Evolutionary conservation across 2,113 vertebrate species (phyloP), one percentile per base, ranked within the genome.

Genomic region (Burhinus oedicnemus): DNA sequence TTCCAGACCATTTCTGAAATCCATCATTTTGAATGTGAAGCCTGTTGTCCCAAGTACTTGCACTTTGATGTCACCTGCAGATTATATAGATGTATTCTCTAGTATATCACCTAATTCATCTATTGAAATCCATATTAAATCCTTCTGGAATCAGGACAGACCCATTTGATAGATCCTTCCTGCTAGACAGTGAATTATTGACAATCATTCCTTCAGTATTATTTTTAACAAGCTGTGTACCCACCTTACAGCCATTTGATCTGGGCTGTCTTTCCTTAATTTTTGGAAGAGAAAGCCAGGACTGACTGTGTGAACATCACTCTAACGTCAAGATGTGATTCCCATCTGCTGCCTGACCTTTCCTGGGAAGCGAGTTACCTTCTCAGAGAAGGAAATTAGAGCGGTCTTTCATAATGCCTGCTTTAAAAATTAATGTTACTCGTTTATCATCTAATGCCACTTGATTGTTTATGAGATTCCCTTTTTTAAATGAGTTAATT

Each of bases 371-470:
- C 3, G 5, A 49, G 32, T 12, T n/a, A 5, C 57, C 61, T 60
- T 44, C 76, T 22, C 65, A 1, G n/a, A 21, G 45, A 47, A 45
- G 72, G 34, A 38, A 15, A 45, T 51, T 4, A 44, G 42, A 8
- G 55, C 5, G 40, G 11, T 18, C 77, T 61, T 54, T 34, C 85
- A 6, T 15, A 52, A n/a, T 21, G 19, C 17, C 65, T 65, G 71
- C 61, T 23, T 19, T 40, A 64, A 86, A 76, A 81, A 52, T 40
- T n/a, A 5, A 30, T 3, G 20, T 1, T 29, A n/a, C 34, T 61
- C 14, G 0, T 21, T 52, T 64, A 34, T 55, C 29, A 20, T 9
- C 66, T 11, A 0, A 5, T 32, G 45, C 25, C 36, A 1, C 3
- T 19, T 9, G 29, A 11, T 36, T 78, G 52, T 16, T 77, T 12